Evolutionary conservation across 2,113 vertebrate genomes (phyloP), one percentile per base, ranked within the genome.

Genomic region (Hippocampus mohnikei): DNA sequence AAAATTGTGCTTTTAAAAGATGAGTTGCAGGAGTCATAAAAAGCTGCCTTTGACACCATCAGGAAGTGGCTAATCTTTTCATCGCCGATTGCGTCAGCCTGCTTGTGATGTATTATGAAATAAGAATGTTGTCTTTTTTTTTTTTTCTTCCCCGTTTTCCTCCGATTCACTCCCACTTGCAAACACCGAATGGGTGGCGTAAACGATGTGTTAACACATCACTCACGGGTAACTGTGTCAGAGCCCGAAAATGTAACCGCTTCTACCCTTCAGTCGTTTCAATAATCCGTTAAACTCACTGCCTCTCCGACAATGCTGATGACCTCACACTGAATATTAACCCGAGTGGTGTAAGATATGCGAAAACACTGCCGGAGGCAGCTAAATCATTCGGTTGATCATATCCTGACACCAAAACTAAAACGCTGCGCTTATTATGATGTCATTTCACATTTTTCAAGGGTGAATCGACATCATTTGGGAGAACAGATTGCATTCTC

Each of bases 281-380:
- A 44, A 16, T 44, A 23, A 65, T 65, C n/a, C 23, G 2, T 44
- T 9, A 64, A 23, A 23, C 37, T 64, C 13, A 65, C 13, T 46
- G 13, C 23, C n/a, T 13, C 23, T 65, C 42, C 15, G 5, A 42
- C 37, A 44, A 61, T 5, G 37, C 1, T 8, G 42, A 65, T 65
- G 8, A 63, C 59, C 40, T 73, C 75, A 76, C 48, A 67, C 74
- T 80, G 81, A 85, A 74, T 71, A 83, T 82, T 67, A 66, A 71
- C 9, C 0, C 74, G 9, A 18, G 7, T 27, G 61, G 29, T 73
- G 9, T 76, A 76, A 56, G 58, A 55, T 60, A 48, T 41, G 56
- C 27, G 15, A 41, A 56, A 83, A 71, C 60, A n/a, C 46, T 18
- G 8, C 27, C 37, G 46, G 56, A 60, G 58, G 50, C 50, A 59